Conservation (phyloP, 2,888 invertebrate genomes). For the Elmis aenea region DNA sequence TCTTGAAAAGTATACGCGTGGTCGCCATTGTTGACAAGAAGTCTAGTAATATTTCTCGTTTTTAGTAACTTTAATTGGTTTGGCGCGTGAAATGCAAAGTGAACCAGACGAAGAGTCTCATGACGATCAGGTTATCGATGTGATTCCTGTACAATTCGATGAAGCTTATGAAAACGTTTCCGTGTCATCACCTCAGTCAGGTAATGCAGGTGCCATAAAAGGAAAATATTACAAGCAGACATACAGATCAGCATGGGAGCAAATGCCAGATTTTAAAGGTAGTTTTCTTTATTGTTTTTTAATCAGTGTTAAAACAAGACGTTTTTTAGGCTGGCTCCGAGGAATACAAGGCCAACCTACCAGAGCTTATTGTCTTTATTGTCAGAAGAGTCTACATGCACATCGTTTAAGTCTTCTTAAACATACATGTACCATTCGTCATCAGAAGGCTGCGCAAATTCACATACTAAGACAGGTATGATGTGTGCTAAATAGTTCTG, state of each 20-base stretch:
- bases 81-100: constrained; percentile 28
- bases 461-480: constrained; percentile 35
- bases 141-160: constrained; percentile 32
- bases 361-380: constrained; percentile 54
- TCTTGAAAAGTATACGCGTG: constrained; percentile 15
- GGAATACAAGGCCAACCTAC: constrained; percentile 52
- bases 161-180: constrained; percentile 29
- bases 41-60: constrained; percentile 26
- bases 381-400: constrained; percentile 55
- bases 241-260: constrained; percentile 56
- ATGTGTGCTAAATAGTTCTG: too few species aligned
- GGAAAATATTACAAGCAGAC: constrained; percentile 53
- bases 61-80: constrained; percentile 23
- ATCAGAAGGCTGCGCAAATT: constrained; percentile 49
- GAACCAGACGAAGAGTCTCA: constrained; percentile 23
- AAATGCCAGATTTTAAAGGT: constrained; percentile 57
- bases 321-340: constrained; percentile 52
- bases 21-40: constrained; percentile 21
- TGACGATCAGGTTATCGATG: constrained; percentile 24
- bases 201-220: constrained; percentile 25
- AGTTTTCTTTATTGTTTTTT: constrained; percentile 15
- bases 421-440: constrained; percentile 56
- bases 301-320: background rate
- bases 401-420: constrained; percentile 55
- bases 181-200: constrained; percentile 22